phyloP scores from a whole-genome alignment of 2,888 invertebrate genomes.

The Agrotis puta region DNA sequence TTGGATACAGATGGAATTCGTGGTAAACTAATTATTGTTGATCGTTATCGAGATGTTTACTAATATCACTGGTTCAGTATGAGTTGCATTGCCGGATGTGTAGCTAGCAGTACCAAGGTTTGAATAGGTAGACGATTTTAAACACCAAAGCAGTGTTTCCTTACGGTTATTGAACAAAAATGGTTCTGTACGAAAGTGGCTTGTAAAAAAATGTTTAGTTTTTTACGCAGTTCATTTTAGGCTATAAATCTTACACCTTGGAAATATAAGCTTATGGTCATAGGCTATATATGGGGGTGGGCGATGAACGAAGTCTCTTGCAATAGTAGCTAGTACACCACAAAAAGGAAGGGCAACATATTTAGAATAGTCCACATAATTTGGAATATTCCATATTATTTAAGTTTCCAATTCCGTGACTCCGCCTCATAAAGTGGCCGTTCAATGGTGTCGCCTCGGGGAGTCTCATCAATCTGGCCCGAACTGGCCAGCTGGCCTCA shows the following conservation, averaged over 20 bases:
- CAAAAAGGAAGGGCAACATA: too few relatives aligned
- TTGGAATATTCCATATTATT: background rate
- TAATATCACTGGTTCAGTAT: conserved; percentile 3
- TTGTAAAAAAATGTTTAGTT: too few relatives aligned
- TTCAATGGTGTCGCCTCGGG: conserved; percentile 22
- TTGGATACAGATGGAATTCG: conserved; percentile 11
- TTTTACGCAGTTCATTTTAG: too few relatives aligned
- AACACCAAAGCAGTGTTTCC: too few relatives aligned
- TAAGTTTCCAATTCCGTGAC: conserved; percentile 25
- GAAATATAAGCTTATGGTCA: too few relatives aligned
- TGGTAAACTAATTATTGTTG: conserved; percentile 23
- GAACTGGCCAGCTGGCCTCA: conserved; percentile 33
- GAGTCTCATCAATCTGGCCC: conserved; percentile 35
- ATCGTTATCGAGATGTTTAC: conserved; percentile 12
- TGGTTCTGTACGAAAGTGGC: too few relatives aligned
- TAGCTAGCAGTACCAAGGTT: background rate
- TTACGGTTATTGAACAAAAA: too few relatives aligned
- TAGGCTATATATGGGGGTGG: too few relatives aligned
- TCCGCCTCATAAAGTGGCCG: conserved; percentile 7
- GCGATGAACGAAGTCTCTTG: too few relatives aligned
- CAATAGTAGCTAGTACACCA: background rate
- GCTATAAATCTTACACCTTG: too few relatives aligned
- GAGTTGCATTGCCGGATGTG: background rate
- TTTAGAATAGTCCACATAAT: background rate
- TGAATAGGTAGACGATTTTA: too few relatives aligned